These are phyloP conservation scores for Odontomyia ornata DNA, from an alignment of 2,888 invertebrate genomes.

Conservation along the genomic window DNA sequence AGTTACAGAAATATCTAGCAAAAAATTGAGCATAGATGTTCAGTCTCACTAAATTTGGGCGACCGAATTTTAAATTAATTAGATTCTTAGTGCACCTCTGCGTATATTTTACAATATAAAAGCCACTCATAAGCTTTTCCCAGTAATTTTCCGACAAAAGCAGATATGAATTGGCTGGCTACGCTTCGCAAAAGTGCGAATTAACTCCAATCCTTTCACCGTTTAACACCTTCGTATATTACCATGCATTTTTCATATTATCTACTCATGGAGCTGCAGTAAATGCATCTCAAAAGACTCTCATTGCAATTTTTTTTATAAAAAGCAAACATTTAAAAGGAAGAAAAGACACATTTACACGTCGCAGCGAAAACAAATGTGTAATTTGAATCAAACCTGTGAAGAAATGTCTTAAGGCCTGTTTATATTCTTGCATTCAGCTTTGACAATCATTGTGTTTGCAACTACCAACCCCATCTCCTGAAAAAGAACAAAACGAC, in stretches of 20 bases:
- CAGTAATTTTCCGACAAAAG: background rate
- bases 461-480: slow-evolving; percentile 2
- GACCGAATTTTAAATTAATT: too few species aligned
- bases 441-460: slow-evolving; percentile 21
- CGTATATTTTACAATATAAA: too few species aligned
- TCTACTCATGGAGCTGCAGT: background rate
- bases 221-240: slow-evolving; percentile 30
- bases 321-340: slow-evolving; percentile 20
- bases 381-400: slow-evolving; percentile 34
- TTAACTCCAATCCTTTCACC: slow-evolving; percentile 31
- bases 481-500: background rate
- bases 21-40: too few species aligned
- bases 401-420: slow-evolving; percentile 17
- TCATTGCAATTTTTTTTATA: slow-evolving; percentile 25
- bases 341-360: slow-evolving; percentile 2
- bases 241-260: background rate
- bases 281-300: slow-evolving; percentile 6
- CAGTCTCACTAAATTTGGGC: too few species aligned
- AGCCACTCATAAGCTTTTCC: too few species aligned
- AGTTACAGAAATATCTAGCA: too few species aligned
- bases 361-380: background rate
- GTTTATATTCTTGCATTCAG: slow-evolving; percentile 8
- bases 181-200: slow-evolving; percentile 4
- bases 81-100: too few species aligned
- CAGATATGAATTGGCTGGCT: background rate